Evolutionary conservation across 2,797 vertebrate species (phyloP).

Genomic region (Lepilemur ruficaudatus): DNA sequence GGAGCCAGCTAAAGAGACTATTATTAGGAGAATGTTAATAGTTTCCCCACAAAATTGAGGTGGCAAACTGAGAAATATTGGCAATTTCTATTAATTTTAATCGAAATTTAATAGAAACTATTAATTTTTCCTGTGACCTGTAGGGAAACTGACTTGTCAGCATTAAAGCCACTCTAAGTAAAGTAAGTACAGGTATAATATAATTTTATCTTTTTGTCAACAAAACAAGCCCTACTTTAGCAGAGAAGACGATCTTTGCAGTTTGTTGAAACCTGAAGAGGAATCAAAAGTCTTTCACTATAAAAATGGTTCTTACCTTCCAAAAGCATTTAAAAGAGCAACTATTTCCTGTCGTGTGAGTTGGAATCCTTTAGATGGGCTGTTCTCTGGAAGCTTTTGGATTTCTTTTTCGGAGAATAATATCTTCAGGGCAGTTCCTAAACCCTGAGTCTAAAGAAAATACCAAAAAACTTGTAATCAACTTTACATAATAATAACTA

Average conservation of each 20-base stretch:
- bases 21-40: not conserved
- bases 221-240: not conserved
- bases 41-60: not conserved
- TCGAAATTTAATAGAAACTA: not conserved
- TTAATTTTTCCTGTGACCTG: not conserved
- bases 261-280: not conserved
- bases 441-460: slow-evolving; percentile 91
- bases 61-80: not conserved
- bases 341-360: slow-evolving; percentile 96
- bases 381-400: slow-evolving; percentile 93
- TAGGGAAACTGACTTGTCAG: not conserved
- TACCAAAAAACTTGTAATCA: not conserved
- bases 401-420: slow-evolving; percentile 98
- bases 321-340: slow-evolving; percentile 93
- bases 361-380: slow-evolving; percentile 95
- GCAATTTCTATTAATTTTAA: not conserved
- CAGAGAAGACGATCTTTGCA: not conserved
- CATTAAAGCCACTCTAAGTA: not conserved
- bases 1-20: not conserved
- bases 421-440: slow-evolving; percentile 96
- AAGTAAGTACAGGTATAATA: not conserved
- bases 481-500: not conserved
- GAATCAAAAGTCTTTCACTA: not conserved
- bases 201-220: not conserved
- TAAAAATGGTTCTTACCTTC: slow-evolving; percentile 85